These are phyloP conservation scores for Brassicogethes aeneus DNA, from an alignment of 2,888 invertebrate species.

Conservation along the genomic window DNA sequence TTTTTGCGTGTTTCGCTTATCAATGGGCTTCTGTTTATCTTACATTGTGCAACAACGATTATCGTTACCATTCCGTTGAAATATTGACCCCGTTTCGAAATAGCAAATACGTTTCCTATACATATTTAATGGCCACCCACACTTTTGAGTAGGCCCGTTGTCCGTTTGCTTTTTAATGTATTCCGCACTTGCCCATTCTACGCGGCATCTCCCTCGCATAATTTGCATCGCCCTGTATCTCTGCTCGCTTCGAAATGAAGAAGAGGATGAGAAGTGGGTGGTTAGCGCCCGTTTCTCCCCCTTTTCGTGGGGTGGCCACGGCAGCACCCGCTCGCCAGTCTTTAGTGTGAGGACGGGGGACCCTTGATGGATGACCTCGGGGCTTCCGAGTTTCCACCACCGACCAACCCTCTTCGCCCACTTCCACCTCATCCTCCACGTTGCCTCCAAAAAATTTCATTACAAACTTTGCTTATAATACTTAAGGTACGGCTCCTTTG, in stretches of 20 bases:
- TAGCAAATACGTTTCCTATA: conserved; percentile 23
- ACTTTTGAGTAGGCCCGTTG: conserved; percentile 14
- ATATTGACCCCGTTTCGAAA: conserved; percentile 26
- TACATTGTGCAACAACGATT: conserved; percentile 3
- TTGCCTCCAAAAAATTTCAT: conserved; percentile 27
- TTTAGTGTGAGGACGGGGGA: conserved; percentile 34
- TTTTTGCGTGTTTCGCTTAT: not conserved
- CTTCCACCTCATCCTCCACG: too few relatives aligned
- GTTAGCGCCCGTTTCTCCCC: conserved; percentile 21
- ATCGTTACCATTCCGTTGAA: conserved; percentile 13
- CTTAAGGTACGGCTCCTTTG: conserved; percentile 33
- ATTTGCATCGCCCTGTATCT: conserved; percentile 21
- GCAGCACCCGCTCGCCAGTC: conserved; percentile 24
- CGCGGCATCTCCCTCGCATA: conserved; percentile 19
- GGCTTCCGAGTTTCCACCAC: conserved; percentile 28
- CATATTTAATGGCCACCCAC: conserved; percentile 26
- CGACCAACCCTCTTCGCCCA: conserved; percentile 18
- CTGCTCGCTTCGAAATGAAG: conserved; percentile 11
- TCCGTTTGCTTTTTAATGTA: conserved; percentile 28
- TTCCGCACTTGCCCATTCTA: conserved; percentile 21
- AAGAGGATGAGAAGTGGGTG: conserved; percentile 30
- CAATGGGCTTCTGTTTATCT: conserved; percentile 2
- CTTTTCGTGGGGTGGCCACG: conserved; percentile 27
- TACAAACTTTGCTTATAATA: conserved; percentile 28
- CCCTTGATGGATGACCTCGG: conserved; percentile 43